A percentile compares a stretch with the other conserved stretches of the same genome.
Evolutionary conservation across 2,888 invertebrate species (phyloP).

Genomic region (Amphimallon solstitiale): DNA sequence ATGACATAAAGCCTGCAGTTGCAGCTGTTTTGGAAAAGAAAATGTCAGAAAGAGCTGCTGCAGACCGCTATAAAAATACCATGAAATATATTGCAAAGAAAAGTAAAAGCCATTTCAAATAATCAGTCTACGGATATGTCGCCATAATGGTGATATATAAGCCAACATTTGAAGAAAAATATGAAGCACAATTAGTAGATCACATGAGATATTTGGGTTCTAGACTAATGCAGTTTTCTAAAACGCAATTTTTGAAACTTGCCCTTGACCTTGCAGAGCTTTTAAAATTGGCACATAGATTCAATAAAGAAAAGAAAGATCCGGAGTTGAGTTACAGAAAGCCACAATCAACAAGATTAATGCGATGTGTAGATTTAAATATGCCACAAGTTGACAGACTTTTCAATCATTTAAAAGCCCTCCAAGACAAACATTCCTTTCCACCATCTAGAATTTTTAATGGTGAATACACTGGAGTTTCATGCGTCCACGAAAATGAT

Average conservation of each 20-base stretch:
- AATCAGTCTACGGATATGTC: not conserved
- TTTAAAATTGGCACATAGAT: not conserved
- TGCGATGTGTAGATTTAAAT: not conserved
- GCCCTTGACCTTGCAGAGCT: not conserved
- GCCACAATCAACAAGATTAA: not conserved
- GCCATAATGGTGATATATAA: not conserved
- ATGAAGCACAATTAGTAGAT: not conserved
- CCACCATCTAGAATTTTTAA: not conserved
- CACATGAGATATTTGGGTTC: not conserved
- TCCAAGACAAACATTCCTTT: not conserved
- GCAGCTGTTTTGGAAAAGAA: not conserved
- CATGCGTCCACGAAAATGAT: not conserved
- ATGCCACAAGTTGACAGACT: not conserved
- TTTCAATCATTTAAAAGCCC: not conserved
- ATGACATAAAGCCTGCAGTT: not conserved
- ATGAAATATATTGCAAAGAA: not conserved
- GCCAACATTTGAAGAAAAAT: not conserved
- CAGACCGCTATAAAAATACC: not conserved
- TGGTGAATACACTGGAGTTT: not conserved
- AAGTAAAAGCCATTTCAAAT: not conserved
- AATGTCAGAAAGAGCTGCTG: not conserved
- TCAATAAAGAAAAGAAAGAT: not conserved
- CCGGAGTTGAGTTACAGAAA: not conserved
- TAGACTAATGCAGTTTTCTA: too few relatives aligned
- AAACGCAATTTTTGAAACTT: too few relatives aligned